Evolutionary conservation across 2,113 vertebrate species (phyloP), one percentile per base, ranked within the genome.

Genomic region (Tricholaema leucomelas): DNA sequence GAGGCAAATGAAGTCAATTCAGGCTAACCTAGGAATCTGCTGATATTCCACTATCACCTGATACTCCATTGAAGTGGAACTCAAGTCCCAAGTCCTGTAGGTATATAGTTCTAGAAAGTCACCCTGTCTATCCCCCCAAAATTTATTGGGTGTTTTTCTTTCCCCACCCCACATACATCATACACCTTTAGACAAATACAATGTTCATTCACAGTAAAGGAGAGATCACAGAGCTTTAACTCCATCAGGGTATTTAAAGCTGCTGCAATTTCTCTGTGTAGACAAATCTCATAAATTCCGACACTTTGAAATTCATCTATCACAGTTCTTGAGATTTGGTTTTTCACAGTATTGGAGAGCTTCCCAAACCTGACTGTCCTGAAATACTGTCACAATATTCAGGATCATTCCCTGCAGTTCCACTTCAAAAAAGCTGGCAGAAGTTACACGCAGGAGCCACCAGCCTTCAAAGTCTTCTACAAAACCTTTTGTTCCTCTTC

Each of bases 211-310:
- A 89, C 42, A 84, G 72, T 25, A 70, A 71, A 63, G 80, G 63
- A 71, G 60, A 82, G 56, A 85, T 70, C 87, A 89, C 48, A 87
- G 38, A 82, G 64, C 35, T 91, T 87, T 77, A 91, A 52, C 27
- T 91, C 72, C 54, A 75, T 66, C n/a, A 48, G 35, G 79, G 60
- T 91, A 89, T 79, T 92, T 94, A 95, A 91, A 94, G 89, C 35
- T 48, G 35, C 40, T 91, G 64, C 60, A 74, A 75, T 73, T 93
- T 77, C 73, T 89, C 64, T 80, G 30, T 44, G 86, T 77, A 74
- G 78, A 91, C 75, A 95, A 87, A 94, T 38, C 75, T 82, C 69
- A 60, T 71, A 33, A 85, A 89, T 86, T 95, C 75, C 42, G 65
- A 54, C 65, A 74, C 87, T 87, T 80, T 38, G 52, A 85, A 67